Base-by-base conservation (phyloP, 2,113 vertebrate genomes). In the Cyprinodon tularosa region DNA sequence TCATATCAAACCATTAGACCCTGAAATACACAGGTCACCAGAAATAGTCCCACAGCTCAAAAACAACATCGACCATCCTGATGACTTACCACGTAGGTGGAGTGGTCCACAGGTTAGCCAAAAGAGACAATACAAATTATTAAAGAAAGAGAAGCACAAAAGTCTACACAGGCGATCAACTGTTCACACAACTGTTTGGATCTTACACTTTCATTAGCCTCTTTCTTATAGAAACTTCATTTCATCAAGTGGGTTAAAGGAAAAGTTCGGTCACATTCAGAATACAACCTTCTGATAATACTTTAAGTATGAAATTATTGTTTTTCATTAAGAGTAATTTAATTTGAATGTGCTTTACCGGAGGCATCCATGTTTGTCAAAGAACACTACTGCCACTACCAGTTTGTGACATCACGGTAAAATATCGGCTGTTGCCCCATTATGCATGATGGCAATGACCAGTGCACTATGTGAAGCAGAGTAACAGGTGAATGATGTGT, bases 71-170 rank as follows among this genome's bases (percentile, higher is more conserved):
- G 22, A 85, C 61, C 53, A 48, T 71, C 76, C 78, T 22, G 38
- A 85, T 59, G 71, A 95, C 94, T 95, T 93, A 95, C 94, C 94
- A 83, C 76, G 83, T 14, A 86, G 71, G 86, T 57, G 84, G 77
- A 90, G 86, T 83, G 68, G 77, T 93, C 93, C 94, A 90, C 77
- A 93, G 89, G 90, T 92, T 77, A 91, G 94, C 93, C 87, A 72
- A 90, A 68, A 89, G 91, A 92, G 80, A 93, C 13, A 90, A 80
- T 88, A 93, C 78, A 94, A 88, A 74, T 83, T 72, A 84, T 84
- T 93, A 92, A 88, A 86, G 81, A 90, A 68, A 88, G 67, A 86
- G 70, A 79, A 85, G 44, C 76, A 84, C 74, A 72, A 84, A 84
- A 9, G 39, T 77, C 50, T 60, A 42, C 68, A 67, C 66, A 78